Evolutionary conservation across 1,140 invertebrate genomes (phyloP).

Genomic region (honey bee (Apis mellifera)): DNA sequence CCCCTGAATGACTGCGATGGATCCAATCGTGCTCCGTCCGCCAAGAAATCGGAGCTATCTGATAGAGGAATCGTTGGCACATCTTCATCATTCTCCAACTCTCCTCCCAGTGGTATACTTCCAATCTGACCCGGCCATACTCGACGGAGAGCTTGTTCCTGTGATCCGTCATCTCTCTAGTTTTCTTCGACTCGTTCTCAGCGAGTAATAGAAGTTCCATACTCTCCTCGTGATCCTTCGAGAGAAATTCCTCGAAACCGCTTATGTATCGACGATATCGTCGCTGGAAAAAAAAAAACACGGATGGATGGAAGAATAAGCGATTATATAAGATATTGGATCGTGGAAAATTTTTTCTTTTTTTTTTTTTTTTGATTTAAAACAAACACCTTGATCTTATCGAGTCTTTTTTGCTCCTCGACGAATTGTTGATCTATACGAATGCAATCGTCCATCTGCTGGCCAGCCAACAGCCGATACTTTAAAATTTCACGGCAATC

Average conservation of each 20-base stretch:
- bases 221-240: conserved; percentile 83
- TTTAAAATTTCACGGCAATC: conserved; percentile 82
- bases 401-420: conserved; percentile 82
- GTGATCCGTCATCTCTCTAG: conserved; percentile 79
- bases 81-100: conserved; percentile 83
- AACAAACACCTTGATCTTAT: conserved; percentile 77
- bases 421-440: conserved; percentile 83
- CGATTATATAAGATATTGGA: no score
- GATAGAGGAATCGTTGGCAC: conserved; percentile 85
- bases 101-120: conserved; percentile 84
- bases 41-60: conserved; percentile 84
- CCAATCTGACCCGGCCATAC: conserved; percentile 81
- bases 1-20: conserved; percentile 46
- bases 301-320: no score
- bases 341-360: background rate
- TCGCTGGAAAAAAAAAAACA: background rate
- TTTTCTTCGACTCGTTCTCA: conserved; percentile 79
- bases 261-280: conserved; percentile 81
- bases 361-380: background rate
- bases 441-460: conserved; percentile 83
- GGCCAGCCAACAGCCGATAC: conserved; percentile 82
- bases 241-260: conserved; percentile 85
- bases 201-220: conserved; percentile 82
- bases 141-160: conserved; percentile 66
- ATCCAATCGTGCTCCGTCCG: conserved; percentile 77